Conservation (phyloP, 1,140 invertebrate genomes). For the Drosophila bipectinata region DNA sequence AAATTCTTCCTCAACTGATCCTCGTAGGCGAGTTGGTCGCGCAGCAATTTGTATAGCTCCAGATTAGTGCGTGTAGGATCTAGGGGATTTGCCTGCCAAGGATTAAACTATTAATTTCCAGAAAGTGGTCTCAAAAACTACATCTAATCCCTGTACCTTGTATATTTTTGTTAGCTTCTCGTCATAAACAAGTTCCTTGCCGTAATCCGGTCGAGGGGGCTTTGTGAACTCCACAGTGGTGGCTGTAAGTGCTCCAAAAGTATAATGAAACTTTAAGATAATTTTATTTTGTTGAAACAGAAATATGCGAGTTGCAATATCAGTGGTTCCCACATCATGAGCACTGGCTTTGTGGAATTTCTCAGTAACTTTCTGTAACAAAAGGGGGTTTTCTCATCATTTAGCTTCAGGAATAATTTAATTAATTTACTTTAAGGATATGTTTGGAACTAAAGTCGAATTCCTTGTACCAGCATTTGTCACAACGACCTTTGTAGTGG, state of each 20-base stretch:
- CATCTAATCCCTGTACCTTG: constrained; percentile 83
- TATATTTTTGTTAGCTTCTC: constrained; percentile 87
- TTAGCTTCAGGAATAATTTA: not conserved
- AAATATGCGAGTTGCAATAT: constrained; percentile 88
- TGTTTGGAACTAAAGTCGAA: constrained; percentile 55
- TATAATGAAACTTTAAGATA: constrained; percentile 88
- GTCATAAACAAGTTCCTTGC: constrained; percentile 86
- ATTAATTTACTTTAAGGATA: constrained; percentile 35
- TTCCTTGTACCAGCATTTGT: constrained; percentile 66
- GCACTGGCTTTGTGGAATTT: constrained; percentile 40
- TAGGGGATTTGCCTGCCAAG: constrained; percentile 86
- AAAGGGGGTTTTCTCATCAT: no score
- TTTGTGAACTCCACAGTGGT: constrained; percentile 88
- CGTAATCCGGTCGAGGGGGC: constrained; percentile 87
- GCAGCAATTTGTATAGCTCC: constrained; percentile 86
- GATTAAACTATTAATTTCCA: not conserved
- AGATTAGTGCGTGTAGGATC: constrained; percentile 86
- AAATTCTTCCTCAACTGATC: constrained; percentile 81
- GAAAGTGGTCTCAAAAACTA: not conserved
- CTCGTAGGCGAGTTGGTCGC: constrained; percentile 85
- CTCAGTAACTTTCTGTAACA: constrained; percentile 57
- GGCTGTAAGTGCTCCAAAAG: constrained; percentile 87
- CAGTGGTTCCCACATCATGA: constrained; percentile 65
- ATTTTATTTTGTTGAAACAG: constrained; percentile 87
- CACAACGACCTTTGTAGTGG: constrained; percentile 56